Percentiles rank a stretch among this genome's conserved stretches.
phyloP scores from a whole-genome alignment of 2,797 vertebrate genomes.

The Menidia menidia region DNA sequence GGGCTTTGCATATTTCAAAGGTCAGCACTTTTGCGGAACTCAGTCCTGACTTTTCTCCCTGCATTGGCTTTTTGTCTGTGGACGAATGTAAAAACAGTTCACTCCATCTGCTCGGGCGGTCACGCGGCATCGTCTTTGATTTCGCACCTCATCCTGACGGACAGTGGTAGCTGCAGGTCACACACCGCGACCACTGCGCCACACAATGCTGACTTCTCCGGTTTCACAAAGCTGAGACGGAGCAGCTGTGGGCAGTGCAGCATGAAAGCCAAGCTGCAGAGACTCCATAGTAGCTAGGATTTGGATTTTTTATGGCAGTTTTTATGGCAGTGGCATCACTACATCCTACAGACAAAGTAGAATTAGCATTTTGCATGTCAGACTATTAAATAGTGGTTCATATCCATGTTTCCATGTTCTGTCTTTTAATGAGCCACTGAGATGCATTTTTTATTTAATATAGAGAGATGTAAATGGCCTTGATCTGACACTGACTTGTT shows the following conservation, averaged over 20 bases:
- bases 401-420: no score
- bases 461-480: no score
- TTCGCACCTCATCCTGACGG: slow-evolving; percentile 25
- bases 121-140: slow-evolving; percentile 7
- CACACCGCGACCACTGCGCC: no score
- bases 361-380: no score
- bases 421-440: no score
- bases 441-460: no score
- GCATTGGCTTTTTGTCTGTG: slow-evolving; percentile 5
- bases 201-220: no score
- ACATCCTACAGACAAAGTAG: no score
- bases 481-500: no score
- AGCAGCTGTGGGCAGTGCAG: not conserved
- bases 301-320: not conserved
- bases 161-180: slow-evolving; percentile 7
- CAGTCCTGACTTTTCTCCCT: slow-evolving; percentile 8
- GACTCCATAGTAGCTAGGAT: not conserved
- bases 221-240: no score
- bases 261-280: not conserved
- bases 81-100: slow-evolving; percentile 19
- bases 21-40: not conserved
- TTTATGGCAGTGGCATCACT: not conserved
- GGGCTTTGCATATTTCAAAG: not conserved
- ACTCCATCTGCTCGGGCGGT: slow-evolving; percentile 30
- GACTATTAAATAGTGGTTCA: no score